These are phyloP conservation scores for Drosophila virilis DNA, from an alignment of 1,140 invertebrate species.

Conservation along the genomic window DNA sequence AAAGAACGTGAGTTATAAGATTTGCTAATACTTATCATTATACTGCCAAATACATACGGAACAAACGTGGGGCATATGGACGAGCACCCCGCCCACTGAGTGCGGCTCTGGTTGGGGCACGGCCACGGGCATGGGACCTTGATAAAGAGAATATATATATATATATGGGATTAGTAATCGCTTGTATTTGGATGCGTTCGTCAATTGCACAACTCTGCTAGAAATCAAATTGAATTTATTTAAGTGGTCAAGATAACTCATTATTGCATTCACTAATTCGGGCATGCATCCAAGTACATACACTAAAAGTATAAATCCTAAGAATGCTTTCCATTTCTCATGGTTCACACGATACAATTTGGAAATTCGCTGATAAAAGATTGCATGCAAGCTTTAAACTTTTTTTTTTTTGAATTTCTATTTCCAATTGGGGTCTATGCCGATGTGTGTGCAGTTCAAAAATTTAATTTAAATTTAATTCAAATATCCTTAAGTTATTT, in stretches of 20 bases:
- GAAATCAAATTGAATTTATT: slow-evolving; percentile 61
- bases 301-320: slow-evolving; percentile 59
- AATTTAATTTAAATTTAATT: background rate
- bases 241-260: slow-evolving; percentile 72
- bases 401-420: too few relatives aligned
- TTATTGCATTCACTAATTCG: slow-evolving; percentile 73
- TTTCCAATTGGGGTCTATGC: slow-evolving; percentile 47
- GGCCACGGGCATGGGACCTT: slow-evolving; percentile 84
- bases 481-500: background rate
- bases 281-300: slow-evolving; percentile 68
- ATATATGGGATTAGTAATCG: slow-evolving; percentile 48
- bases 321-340: slow-evolving; percentile 21
- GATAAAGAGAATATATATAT: slow-evolving; percentile 51
- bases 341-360: slow-evolving; percentile 19
- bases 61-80: slow-evolving; percentile 95
- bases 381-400: slow-evolving; percentile 57
- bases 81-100: slow-evolving; percentile 92
- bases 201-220: slow-evolving; percentile 57
- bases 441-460: slow-evolving; percentile 16
- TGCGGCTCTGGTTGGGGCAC: slow-evolving; percentile 87
- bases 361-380: slow-evolving; percentile 39
- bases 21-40: slow-evolving; percentile 22
- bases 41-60: slow-evolving; percentile 84
- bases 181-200: slow-evolving; percentile 2
- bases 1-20: slow-evolving; percentile 62